Evolutionary conservation across 2,797 vertebrate genomes (phyloP).

Genomic region (Micrastur ruficollis): DNA sequence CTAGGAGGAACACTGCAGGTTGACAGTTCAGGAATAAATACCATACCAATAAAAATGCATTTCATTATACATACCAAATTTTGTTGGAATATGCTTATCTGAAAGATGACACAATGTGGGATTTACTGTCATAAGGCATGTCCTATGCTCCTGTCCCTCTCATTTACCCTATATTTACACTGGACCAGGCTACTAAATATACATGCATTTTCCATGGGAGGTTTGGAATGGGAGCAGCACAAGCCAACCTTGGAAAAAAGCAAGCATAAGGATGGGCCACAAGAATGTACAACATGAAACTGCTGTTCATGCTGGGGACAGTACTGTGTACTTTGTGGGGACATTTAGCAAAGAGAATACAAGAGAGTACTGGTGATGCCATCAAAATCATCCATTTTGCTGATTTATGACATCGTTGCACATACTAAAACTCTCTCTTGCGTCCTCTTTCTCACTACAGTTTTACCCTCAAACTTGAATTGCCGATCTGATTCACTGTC

Average conservation of each 20-base stretch:
- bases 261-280: neutral
- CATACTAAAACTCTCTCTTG: neutral
- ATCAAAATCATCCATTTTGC: constrained; percentile 35
- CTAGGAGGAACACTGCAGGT: neutral
- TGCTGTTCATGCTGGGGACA: constrained; percentile 49
- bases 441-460: constrained; percentile 42
- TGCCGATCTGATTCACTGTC: constrained; percentile 74
- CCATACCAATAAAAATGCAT: neutral
- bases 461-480: constrained; percentile 73
- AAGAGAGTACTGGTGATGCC: constrained; percentile 11
- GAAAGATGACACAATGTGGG: neutral
- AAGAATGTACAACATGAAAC: neutral
- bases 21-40: neutral
- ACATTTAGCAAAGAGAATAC: constrained; percentile 31
- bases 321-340: neutral
- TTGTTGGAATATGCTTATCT: neutral
- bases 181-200: neutral
- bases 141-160: neutral
- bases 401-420: constrained; percentile 31
- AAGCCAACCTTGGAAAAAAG: neutral
- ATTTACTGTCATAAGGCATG: neutral
- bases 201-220: neutral
- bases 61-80: neutral
- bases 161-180: neutral
- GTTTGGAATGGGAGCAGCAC: neutral